These are phyloP conservation scores for Drosophila tripunctata DNA, from an alignment of 2,888 invertebrate species.

Conservation along the genomic window DNA sequence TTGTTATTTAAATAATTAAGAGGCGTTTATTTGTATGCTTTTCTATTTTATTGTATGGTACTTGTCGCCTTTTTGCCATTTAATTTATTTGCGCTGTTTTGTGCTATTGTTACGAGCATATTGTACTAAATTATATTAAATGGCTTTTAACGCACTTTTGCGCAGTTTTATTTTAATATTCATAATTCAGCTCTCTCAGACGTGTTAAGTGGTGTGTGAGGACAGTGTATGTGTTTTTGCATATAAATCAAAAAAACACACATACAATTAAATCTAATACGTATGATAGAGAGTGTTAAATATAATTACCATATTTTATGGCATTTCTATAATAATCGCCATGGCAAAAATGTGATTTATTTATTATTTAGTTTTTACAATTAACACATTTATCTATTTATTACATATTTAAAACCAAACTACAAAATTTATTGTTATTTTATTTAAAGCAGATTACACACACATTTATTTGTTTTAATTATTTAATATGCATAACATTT, in stretches of 20 bases:
- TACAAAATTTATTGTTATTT: conserved; percentile 30
- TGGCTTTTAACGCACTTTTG: neutral
- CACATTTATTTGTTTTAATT: no score
- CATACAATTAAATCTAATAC: conserved; percentile 34
- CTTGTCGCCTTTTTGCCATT: conserved; percentile 32
- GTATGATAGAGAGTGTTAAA: conserved; percentile 1
- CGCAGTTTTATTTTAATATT: neutral
- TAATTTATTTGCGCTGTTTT: conserved; percentile 57
- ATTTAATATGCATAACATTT: neutral
- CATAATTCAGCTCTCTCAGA: conserved; percentile 7
- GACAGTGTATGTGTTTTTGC: neutral
- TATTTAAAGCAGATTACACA: conserved; percentile 7
- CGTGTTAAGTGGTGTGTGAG: neutral
- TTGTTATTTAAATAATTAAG: conserved; percentile 61
- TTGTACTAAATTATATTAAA: conserved; percentile 35
- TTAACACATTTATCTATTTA: conserved; percentile 39
- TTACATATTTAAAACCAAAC: conserved; percentile 11
- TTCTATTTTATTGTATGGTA: conserved; percentile 8
- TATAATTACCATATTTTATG: conserved; percentile 46
- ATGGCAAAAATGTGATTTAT: conserved; percentile 33
- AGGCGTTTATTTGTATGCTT: conserved; percentile 34
- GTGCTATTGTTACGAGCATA: conserved; percentile 25
- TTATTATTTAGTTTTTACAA: conserved; percentile 8
- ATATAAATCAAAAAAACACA: conserved; percentile 26
- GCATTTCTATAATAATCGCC: conserved; percentile 33